These are phyloP conservation scores for Arctia plantaginis DNA, from an alignment of 2,888 invertebrate species.

Conservation along the genomic window DNA sequence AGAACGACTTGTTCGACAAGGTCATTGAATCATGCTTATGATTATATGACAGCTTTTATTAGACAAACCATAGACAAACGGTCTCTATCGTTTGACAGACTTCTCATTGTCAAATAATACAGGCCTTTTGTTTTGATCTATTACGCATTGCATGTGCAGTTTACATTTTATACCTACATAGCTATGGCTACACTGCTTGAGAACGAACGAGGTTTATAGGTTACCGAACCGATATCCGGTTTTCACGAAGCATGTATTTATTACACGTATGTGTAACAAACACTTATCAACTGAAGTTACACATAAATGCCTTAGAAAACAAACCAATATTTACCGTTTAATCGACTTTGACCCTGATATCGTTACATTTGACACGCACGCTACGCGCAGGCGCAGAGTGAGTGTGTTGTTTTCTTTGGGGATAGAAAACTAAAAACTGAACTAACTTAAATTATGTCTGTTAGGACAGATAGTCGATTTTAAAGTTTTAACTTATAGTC, in stretches of 20 bases:
- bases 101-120: not conserved
- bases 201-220: not conserved
- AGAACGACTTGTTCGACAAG: conserved; percentile 6
- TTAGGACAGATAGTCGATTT: not conserved
- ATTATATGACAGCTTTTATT: not conserved
- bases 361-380: not conserved
- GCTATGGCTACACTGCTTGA: not conserved
- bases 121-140: not conserved
- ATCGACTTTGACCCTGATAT: not conserved
- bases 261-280: not conserved
- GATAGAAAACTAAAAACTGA: too few relatives aligned
- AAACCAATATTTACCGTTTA: not conserved
- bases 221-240: not conserved
- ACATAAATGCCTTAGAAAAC: not conserved
- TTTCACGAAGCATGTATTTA: not conserved
- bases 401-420: not conserved
- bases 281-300: not conserved
- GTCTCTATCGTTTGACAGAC: not conserved
- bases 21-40: conserved; percentile 1
- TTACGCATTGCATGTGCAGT: not conserved
- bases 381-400: too few relatives aligned
- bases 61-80: not conserved
- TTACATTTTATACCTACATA: not conserved
- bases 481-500: not conserved
- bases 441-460: too few relatives aligned